Conservation (phyloP, 2,888 invertebrate species). For the Melanargia galathea region DNA sequence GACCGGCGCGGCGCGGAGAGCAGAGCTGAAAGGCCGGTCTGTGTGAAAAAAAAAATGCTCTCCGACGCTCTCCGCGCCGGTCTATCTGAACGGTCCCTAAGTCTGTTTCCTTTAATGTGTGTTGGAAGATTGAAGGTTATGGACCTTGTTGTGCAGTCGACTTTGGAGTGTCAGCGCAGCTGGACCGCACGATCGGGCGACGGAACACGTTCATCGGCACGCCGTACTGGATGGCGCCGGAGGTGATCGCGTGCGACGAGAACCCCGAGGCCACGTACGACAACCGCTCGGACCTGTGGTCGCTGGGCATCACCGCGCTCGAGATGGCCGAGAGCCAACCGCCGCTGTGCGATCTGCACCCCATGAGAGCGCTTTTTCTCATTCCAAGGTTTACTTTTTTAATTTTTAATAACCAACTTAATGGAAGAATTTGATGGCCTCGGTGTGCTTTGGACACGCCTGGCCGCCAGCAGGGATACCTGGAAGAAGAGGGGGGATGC, state of each 20-base stretch:
- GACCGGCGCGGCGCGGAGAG: too few relatives aligned
- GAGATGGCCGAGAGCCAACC: conserved; percentile 99
- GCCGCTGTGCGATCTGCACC: conserved; percentile 99
- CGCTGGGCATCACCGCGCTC: conserved; percentile 97
- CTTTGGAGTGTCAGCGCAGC: conserved; percentile 99
- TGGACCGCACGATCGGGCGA: conserved; percentile 99
- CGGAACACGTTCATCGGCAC: conserved; percentile 99
- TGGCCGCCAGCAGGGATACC: too few relatives aligned
- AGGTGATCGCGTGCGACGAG: conserved; percentile 99
- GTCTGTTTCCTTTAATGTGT: too few relatives aligned
- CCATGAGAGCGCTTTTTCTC: conserved; percentile 99
- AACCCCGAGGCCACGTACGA: conserved; percentile 99
- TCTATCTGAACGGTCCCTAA: too few relatives aligned
- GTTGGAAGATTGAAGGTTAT: not conserved
- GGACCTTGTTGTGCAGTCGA: conserved; percentile 85
- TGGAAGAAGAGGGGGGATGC: too few relatives aligned
- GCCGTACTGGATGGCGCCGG: conserved; percentile 99
- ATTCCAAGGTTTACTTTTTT: conserved; percentile 86
- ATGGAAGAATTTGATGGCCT: too few relatives aligned
- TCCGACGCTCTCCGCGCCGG: too few relatives aligned
- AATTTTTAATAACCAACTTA: too few relatives aligned
- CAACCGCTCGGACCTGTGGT: conserved; percentile 96
- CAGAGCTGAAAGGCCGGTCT: too few relatives aligned
- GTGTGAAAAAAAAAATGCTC: too few relatives aligned
- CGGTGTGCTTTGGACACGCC: too few relatives aligned